Evolutionary conservation across 1,140 invertebrate species (phyloP), one percentile per base, ranked within the genome.

Genomic region (Idris sp.): DNA sequence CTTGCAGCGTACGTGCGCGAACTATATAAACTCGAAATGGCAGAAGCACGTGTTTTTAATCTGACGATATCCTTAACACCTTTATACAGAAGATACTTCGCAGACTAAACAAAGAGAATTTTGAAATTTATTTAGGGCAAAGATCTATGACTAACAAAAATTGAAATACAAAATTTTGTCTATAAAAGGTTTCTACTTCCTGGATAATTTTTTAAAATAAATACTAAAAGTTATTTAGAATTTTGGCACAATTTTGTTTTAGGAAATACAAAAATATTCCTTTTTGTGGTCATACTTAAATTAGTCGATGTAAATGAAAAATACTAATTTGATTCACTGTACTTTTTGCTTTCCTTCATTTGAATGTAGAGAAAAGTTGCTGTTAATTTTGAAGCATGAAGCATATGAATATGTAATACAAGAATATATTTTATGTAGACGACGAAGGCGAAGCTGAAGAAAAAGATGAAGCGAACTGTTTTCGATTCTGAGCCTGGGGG

Each of bases 401-500:
- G 53, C 49, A 51, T 72, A 72, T 72, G 67, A 72, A 72, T 72
- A 62, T 56, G 58, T 71, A 71, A 71, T 71, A 71, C 41, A 72
- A 62, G 49, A 56, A 72, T 62, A 72, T 72, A 62, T 72, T 72
- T 72, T 62, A 62, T 72, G 59, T 59, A 64, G 69, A 40, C 51
- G 59, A 73, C 59, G 68, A n/a, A n/a, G n/a, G 58, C 49, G 30
- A 58, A 16, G 33, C 58, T 64, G 58, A 72, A 62, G 58, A 54
- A 53, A 74, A 62, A 71, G 59, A 65, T 43, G 59, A 43, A 65
- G 54, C 35, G 54, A 46, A 53, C 68, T 53, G 58, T 69, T 64
- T 56, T 69, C 38, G 59, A 64, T 59, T 69, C 48, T 46, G 22
- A 53, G 73, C 80, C 75, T 74, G 72, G 74, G 69, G 78, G 74